phyloP scores from a whole-genome alignment of 2,888 invertebrate species.

The Mylabris sibirica region DNA sequence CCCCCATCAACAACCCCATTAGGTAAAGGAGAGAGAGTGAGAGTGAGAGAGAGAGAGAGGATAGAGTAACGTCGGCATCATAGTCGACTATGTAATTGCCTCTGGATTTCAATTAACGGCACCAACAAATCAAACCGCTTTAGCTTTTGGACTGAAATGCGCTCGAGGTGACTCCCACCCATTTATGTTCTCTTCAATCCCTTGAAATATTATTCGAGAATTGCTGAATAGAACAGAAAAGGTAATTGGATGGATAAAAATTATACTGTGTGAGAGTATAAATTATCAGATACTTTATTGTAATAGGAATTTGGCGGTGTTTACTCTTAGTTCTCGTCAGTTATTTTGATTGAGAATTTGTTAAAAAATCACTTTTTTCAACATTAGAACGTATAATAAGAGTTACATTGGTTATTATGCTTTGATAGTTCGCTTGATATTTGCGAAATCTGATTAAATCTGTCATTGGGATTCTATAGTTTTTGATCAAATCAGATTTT shows the following conservation, averaged over 20 bases:
- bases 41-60: slow-evolving; percentile 5
- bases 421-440: not conserved
- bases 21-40: slow-evolving; percentile 6
- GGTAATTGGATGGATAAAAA: slow-evolving; percentile 62
- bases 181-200: slow-evolving; percentile 61
- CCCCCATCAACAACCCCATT: not conserved
- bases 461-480: not conserved
- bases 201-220: slow-evolving; percentile 61
- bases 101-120: slow-evolving; percentile 64
- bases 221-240: slow-evolving; percentile 60
- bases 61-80: slow-evolving; percentile 43
- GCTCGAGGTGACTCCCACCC: slow-evolving; percentile 50
- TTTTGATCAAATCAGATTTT: not conserved
- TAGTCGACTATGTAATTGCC: slow-evolving; percentile 61
- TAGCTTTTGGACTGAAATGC: slow-evolving; percentile 53
- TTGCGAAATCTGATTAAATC: not conserved
- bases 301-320: not conserved
- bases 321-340: not conserved
- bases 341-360: too few relatives aligned
- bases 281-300: slow-evolving; percentile 27
- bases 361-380: too few relatives aligned
- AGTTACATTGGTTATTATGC: too few relatives aligned
- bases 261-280: slow-evolving; percentile 45
- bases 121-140: slow-evolving; percentile 65
- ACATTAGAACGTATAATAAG: too few relatives aligned